Conservation (phyloP, 2,797 vertebrate genomes). For the Coracias cyanogaster region DNA sequence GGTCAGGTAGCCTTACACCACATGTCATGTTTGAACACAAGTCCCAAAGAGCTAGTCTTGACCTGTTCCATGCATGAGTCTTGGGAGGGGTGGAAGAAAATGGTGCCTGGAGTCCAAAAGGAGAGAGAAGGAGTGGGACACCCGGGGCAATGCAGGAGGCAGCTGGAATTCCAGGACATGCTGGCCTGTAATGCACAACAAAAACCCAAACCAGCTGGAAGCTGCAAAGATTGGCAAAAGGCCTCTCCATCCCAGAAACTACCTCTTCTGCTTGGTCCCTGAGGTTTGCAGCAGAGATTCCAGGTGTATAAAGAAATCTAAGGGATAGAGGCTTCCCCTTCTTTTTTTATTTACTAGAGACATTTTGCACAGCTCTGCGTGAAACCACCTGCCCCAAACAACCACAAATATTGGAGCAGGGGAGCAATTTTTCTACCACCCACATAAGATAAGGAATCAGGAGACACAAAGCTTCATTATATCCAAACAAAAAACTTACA, state of each 20-base stretch:
- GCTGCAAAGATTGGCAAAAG: not conserved
- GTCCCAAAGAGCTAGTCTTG: not conserved
- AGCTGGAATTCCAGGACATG: not conserved
- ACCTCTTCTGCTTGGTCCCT: not conserved
- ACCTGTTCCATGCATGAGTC: not conserved
- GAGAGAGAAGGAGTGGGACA: not conserved
- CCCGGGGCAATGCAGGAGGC: not conserved
- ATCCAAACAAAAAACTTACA: conserved; percentile 60
- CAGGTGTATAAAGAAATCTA: not conserved
- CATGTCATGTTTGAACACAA: not conserved
- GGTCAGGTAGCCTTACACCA: rapidly evolving
- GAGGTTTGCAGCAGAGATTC: not conserved
- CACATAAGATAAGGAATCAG: conserved; percentile 61
- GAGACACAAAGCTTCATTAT: conserved; percentile 59
- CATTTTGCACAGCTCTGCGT: conserved; percentile 25
- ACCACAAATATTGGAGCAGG: conserved; percentile 54
- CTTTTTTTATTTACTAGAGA: conserved; percentile 15
- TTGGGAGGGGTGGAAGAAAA: not conserved
- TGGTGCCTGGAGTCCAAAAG: not conserved
- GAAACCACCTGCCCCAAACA: conserved; percentile 60
- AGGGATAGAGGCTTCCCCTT: not conserved
- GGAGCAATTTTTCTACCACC: conserved; percentile 63
- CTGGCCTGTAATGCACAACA: not conserved
- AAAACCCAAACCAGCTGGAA: not conserved
- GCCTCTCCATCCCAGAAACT: not conserved